Conservation (phyloP, 1,140 invertebrate species). For the Protaetia brevitarsis region DNA sequence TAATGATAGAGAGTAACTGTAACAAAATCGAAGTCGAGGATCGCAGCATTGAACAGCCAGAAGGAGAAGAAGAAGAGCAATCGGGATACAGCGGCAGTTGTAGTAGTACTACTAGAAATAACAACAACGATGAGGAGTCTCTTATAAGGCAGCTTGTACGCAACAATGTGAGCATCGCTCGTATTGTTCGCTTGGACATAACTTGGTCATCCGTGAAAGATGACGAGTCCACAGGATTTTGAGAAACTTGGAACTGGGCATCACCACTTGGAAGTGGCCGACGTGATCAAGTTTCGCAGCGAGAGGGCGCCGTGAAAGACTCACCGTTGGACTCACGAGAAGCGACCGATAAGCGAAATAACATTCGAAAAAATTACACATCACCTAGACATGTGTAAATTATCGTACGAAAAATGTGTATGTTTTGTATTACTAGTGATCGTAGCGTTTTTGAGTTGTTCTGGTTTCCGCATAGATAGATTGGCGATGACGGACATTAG, state of each 20-base stretch:
- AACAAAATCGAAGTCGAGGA: conserved; percentile 3
- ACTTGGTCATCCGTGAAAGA: conserved; percentile 33
- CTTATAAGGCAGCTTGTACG: conserved; percentile 23
- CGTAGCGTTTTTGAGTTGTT: conserved; percentile 47
- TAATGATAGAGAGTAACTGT: conserved; percentile 8
- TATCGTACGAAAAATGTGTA: conserved; percentile 48
- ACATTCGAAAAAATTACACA: conserved; percentile 19
- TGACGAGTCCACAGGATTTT: conserved; percentile 32
- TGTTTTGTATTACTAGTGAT: conserved; percentile 48
- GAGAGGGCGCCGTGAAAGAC: conserved; percentile 29
- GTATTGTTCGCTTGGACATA: conserved; percentile 17
- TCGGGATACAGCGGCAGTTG: not conserved
- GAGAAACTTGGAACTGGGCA: conserved; percentile 28
- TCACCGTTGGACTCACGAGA: conserved; percentile 28
- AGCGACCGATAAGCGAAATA: conserved; percentile 7
- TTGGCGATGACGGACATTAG: conserved; percentile 38
- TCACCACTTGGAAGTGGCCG: conserved; percentile 36
- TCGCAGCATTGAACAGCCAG: not conserved
- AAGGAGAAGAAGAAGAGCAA: not conserved
- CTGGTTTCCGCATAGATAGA: conserved; percentile 48
- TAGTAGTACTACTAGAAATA: not conserved
- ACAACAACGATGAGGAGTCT: not conserved
- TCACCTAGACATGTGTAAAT: conserved; percentile 46
- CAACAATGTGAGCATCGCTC: conserved; percentile 31
- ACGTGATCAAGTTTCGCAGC: conserved; percentile 34